phyloP scores from a whole-genome alignment of 2,797 vertebrate genomes.

The Xenops minutus region DNA sequence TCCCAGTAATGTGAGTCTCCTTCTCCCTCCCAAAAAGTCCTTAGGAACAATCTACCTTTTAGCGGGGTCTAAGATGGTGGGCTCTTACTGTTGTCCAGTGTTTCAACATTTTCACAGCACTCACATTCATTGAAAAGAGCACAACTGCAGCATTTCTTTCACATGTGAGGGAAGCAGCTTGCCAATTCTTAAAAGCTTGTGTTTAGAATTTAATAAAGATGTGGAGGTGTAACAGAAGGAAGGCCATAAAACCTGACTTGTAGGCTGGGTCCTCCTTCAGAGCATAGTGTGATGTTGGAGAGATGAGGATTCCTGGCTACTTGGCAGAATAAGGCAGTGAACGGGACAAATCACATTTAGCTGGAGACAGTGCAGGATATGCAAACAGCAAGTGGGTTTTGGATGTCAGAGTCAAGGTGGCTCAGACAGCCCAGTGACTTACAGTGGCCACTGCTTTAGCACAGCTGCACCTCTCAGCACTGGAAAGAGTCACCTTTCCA shows the following conservation, averaged over 20 bases:
- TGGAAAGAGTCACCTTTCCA: neutral
- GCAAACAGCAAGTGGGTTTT: neutral
- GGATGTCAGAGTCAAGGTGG: neutral
- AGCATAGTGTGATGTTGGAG: rapidly evolving
- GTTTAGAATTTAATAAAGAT: neutral
- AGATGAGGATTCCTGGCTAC: neutral
- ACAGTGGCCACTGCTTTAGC: neutral
- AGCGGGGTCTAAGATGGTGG: neutral
- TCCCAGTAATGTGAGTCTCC: neutral
- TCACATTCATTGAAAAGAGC: neutral
- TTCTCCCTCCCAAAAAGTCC: neutral
- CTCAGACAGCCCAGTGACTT: neutral
- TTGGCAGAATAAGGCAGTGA: neutral
- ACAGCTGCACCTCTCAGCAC: neutral
- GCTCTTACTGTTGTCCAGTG: neutral
- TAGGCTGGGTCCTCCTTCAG: neutral
- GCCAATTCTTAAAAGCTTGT: neutral
- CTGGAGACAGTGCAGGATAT: neutral
- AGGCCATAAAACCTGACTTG: neutral
- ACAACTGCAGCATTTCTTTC: neutral
- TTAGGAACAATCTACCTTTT: neutral
- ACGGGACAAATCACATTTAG: neutral
- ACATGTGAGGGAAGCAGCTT: neutral
- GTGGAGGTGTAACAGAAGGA: neutral
- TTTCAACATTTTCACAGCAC: neutral